phyloP scores from a whole-genome alignment of 2,888 invertebrate genomes.

The Mythimna lalbum region DNA sequence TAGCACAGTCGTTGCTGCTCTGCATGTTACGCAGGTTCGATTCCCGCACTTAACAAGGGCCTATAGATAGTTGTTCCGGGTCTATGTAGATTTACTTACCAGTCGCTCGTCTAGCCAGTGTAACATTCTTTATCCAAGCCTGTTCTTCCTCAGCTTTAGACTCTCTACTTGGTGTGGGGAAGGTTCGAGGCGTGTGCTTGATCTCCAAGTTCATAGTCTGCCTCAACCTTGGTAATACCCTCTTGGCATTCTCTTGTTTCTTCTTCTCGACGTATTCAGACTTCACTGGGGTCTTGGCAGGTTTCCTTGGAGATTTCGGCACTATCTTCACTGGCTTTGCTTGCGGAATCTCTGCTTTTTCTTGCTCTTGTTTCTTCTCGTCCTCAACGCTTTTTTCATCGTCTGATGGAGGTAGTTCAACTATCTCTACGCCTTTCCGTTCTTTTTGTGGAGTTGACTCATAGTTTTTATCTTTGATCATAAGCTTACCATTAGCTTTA shows the following conservation, averaged over 20 bases:
- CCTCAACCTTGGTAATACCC: slow-evolving; percentile 90
- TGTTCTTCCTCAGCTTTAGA: slow-evolving; percentile 93
- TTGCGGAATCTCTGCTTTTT: slow-evolving; percentile 40
- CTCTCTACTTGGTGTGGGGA: slow-evolving; percentile 96
- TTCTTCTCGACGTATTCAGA: slow-evolving; percentile 83
- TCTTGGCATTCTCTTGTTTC: slow-evolving; percentile 77
- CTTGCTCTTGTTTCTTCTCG: neutral
- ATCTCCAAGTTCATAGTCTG: slow-evolving; percentile 91
- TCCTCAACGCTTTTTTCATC: slow-evolving; percentile 63
- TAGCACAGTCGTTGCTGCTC: too few relatives aligned
- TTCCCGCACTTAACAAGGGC: too few relatives aligned
- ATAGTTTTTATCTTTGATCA: neutral
- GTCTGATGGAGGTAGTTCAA: slow-evolving; percentile 71
- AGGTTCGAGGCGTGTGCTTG: slow-evolving; percentile 93
- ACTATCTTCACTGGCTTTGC: slow-evolving; percentile 26
- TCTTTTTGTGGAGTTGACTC: slow-evolving; percentile 39
- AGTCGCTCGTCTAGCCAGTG: slow-evolving; percentile 92
- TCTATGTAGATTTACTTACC: slow-evolving; percentile 68
- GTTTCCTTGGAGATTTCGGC: slow-evolving; percentile 43
- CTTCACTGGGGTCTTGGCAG: slow-evolving; percentile 72
- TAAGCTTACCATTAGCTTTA: slow-evolving; percentile 27
- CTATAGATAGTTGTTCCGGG: too few relatives aligned
- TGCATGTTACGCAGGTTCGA: too few relatives aligned
- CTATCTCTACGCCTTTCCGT: slow-evolving; percentile 69
- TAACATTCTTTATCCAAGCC: slow-evolving; percentile 95